Evolutionary conservation across 2,888 invertebrate species (phyloP), one percentile per base, ranked within the genome.

Genomic region (Sialis lutaria): DNA sequence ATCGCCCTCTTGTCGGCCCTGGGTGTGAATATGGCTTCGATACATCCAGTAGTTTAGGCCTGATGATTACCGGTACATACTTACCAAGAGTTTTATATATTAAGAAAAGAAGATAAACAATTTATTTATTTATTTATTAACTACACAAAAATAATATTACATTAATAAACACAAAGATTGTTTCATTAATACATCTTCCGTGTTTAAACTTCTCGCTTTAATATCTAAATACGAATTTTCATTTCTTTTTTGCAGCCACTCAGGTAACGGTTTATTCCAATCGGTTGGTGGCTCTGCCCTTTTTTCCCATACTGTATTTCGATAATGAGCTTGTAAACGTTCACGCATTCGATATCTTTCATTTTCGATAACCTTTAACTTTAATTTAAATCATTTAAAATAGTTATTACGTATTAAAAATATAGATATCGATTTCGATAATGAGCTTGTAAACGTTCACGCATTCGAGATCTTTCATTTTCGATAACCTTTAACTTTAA

Each of bases 251-350:
- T 62, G 62, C 62, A 89, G 67, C 75, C 80, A 79, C 6, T 82
- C 79, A 0, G 91, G 90, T 48, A 92, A 62, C 0, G 86, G 86
- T 51, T 74, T 74, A 51, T 77, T 73, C 92, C 92, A 93, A 61
- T 88, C 79, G 45, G 69, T 65, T 0, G 92, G 91, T 1, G 92
- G 90, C 34, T 67, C 57, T 6, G 69, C 70, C 40, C 93, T 67
- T 59, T 75, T 82, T 56, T 78, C 72, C 93, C 93, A 93, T 1
- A 79, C 72, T 59, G 82, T 70, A 63, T 93, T 93, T 45, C 60
- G 64, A 53, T 74, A 76, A 61, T 89, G 87, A 0, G 75, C 72
- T 48, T 63, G 60, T 45, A 90, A 60, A 52, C 92, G 70, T 42
- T 67, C 63, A 33, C 69, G 54, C 49, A 83, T 71, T 43, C 87